Evolutionary conservation across 2,113 vertebrate genomes (phyloP).

Genomic region (Benitochromis conjunctus): DNA sequence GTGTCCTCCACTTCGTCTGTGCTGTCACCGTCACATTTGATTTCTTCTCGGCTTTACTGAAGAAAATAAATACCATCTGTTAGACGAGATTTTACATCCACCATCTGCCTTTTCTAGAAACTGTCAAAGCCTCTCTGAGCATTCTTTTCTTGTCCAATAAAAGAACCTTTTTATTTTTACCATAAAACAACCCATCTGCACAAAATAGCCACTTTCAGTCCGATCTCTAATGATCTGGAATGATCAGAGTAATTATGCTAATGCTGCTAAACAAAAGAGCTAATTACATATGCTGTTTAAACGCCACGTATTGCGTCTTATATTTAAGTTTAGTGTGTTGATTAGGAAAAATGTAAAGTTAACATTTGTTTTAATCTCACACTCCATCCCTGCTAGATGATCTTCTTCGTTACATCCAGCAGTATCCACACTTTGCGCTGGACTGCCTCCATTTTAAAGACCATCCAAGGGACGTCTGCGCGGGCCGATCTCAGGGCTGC

Average conservation of each 20-base stretch:
- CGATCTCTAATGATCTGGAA: neutral
- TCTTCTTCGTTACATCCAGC: constrained; percentile 73
- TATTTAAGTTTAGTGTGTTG: neutral
- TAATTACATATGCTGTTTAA: neutral
- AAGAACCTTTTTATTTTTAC: neutral
- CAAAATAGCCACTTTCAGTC: neutral
- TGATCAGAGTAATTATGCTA: neutral
- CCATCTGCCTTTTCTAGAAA: constrained; percentile 6
- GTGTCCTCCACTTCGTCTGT: neutral
- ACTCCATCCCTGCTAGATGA: constrained; percentile 67
- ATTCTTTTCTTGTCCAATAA: neutral
- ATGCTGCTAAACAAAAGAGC: neutral
- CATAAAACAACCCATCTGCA: neutral
- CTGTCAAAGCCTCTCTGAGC: neutral
- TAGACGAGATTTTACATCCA: neutral
- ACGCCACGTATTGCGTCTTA: neutral
- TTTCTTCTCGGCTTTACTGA: neutral
- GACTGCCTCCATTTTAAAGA: constrained; percentile 73
- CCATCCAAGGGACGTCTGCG: constrained; percentile 27
- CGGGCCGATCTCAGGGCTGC: constrained; percentile 68
- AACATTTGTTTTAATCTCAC: neutral
- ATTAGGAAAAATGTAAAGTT: neutral
- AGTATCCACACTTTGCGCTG: constrained; percentile 79
- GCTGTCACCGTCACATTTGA: neutral
- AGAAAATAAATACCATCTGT: constrained; percentile 11